phyloP scores from a whole-genome alignment of 2,888 invertebrate genomes.

The Chrysolina oricalcia region DNA sequence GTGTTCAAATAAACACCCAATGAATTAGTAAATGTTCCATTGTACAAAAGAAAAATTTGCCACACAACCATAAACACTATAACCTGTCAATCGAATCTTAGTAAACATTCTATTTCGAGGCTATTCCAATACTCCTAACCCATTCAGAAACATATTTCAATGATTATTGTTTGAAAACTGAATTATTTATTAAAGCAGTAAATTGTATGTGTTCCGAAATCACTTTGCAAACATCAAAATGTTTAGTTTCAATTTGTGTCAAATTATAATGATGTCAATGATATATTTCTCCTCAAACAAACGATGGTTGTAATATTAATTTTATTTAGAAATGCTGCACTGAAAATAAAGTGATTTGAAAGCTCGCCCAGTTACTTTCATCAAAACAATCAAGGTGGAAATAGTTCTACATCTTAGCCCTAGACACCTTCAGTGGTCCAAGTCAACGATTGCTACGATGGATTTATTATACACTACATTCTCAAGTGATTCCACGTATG shows the following conservation, averaged over 20 bases:
- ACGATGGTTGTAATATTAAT: not conserved
- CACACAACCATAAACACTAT: not conserved
- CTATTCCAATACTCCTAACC: not conserved
- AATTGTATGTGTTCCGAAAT: slow-evolving; percentile 2
- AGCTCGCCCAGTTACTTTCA: not conserved
- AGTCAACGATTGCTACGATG: too few relatives aligned
- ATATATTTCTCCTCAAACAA: slow-evolving; percentile 13
- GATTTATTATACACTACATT: too few relatives aligned
- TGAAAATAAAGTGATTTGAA: slow-evolving; percentile 7
- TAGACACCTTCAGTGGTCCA: not conserved
- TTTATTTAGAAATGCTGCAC: not conserved
- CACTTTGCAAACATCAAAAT: slow-evolving; percentile 6
- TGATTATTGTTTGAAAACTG: slow-evolving; percentile 1
- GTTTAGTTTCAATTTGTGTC: slow-evolving; percentile 2
- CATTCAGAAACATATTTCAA: not conserved
- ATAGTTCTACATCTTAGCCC: not conserved
- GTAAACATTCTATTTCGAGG: not conserved
- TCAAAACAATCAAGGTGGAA: not conserved
- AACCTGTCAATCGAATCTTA: not conserved
- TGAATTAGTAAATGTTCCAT: not conserved
- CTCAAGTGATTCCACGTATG: too few relatives aligned
- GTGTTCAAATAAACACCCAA: not conserved
- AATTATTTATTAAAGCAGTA: not conserved
- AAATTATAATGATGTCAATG: not conserved
- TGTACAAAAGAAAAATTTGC: not conserved